A percentile compares a stretch with the other conserved stretches of the same genome.
phyloP scores from a whole-genome alignment of 1,140 invertebrate species.

The Camponotus vicinus region DNA sequence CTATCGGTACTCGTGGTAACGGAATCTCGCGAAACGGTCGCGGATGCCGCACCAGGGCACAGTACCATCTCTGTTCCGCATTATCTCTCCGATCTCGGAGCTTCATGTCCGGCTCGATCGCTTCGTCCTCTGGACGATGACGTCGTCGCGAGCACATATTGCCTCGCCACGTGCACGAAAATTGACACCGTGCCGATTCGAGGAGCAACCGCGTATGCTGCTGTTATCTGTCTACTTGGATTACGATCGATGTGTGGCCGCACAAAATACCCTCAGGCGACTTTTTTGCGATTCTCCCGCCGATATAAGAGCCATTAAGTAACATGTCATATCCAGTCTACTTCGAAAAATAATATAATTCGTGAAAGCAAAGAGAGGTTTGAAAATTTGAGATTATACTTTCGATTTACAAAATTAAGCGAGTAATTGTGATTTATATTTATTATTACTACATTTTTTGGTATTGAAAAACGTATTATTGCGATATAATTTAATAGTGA shows the following conservation, averaged over 20 bases:
- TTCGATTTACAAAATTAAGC: background rate
- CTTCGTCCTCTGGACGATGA: conserved; percentile 22
- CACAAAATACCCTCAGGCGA: background rate
- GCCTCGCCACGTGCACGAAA: conserved; percentile 25
- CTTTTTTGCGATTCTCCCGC: background rate
- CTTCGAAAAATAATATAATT: background rate
- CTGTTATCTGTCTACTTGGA: background rate
- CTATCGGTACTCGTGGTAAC: conserved; percentile 47
- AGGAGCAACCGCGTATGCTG: background rate
- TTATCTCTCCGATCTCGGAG: conserved; percentile 29
- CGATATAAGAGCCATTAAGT: background rate
- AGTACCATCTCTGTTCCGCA: conserved; percentile 47
- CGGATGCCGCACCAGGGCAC: conserved; percentile 29
- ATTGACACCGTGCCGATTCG: conserved; percentile 20
- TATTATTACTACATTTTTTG: background rate
- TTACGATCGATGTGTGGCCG: background rate
- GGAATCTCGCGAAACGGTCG: conserved; percentile 49
- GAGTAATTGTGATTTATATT: background rate
- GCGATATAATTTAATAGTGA: background rate
- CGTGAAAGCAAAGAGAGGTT: conserved; percentile 4
- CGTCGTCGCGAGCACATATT: background rate
- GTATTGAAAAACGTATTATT: background rate
- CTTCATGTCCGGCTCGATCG: conserved; percentile 19
- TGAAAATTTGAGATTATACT: too few relatives aligned
- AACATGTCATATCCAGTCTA: background rate